Conservation (phyloP, 2,888 invertebrate species). For the Phyllotreta cruciferae region DNA sequence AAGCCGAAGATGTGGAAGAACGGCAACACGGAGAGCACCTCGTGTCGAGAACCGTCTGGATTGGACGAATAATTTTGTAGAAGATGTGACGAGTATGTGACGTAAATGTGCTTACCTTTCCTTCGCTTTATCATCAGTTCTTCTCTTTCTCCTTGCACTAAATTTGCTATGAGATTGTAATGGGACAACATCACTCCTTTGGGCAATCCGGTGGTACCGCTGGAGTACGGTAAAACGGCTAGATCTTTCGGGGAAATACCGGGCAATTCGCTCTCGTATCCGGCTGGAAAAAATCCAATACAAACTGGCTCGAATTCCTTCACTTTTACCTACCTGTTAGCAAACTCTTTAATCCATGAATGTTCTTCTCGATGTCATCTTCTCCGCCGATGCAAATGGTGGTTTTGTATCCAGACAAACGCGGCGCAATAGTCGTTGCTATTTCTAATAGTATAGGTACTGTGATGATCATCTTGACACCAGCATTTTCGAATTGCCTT, state of each 20-base stretch:
- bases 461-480: conserved; percentile 70
- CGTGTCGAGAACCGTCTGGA: conserved; percentile 63
- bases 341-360: conserved; percentile 57
- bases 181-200: conserved; percentile 82
- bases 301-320: not conserved
- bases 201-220: conserved; percentile 83
- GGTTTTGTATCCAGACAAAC: conserved; percentile 65
- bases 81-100: not conserved
- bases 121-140: conserved; percentile 46
- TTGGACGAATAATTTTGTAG: conserved; percentile 16
- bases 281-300: conserved; percentile 41
- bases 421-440: conserved; percentile 64
- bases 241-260: conserved; percentile 63
- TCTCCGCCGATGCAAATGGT: conserved; percentile 72
- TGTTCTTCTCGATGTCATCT: conserved; percentile 60
- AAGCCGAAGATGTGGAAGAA: conserved; percentile 84
- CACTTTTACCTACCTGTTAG: conserved; percentile 43
- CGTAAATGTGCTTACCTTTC: conserved; percentile 44
- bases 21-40: conserved; percentile 71
- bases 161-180: conserved; percentile 66
- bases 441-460: conserved; percentile 70
- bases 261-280: conserved; percentile 58
- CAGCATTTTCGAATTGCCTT: conserved; percentile 69
- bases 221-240: conserved; percentile 69
- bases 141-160: conserved; percentile 55